Conservation (phyloP, 37 sponge, comb jelly and placozoan species). For the Crambe crambe region DNA sequence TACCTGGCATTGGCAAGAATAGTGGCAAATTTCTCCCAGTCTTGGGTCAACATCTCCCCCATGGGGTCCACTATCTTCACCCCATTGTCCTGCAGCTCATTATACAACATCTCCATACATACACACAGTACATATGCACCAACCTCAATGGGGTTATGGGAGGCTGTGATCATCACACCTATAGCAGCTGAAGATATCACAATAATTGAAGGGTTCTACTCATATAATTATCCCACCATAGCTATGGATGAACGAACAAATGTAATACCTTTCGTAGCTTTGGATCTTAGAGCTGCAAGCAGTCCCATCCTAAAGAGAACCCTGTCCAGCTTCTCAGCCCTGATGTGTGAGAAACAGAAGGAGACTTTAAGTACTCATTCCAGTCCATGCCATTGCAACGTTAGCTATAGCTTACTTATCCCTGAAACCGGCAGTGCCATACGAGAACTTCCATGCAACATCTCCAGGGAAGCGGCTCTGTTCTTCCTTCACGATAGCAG, state of each 20-base stretch:
- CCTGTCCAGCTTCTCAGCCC: constrained; percentile 73
- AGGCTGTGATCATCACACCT: constrained; percentile 96
- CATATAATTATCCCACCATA: too few species aligned
- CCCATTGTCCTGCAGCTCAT: constrained; percentile 83
- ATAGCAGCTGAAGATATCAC: constrained; percentile 62
- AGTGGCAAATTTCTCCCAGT: constrained; percentile 90
- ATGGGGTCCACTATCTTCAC: constrained; percentile 93
- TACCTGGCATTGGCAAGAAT: constrained; percentile 76
- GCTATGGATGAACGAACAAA: not conserved
- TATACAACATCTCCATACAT: not conserved
- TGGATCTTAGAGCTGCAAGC: constrained; percentile 85
- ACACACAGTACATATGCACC: not conserved
- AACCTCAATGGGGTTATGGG: constrained; percentile 94
- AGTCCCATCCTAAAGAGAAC: constrained; percentile 89
- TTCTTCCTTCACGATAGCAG: constrained; percentile 26
- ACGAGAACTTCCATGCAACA: constrained; percentile 51
- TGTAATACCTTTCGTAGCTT: constrained; percentile 42
- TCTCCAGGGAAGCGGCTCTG: constrained; percentile 15
- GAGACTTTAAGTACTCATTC: not conserved
- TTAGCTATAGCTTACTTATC: constrained; percentile 60
- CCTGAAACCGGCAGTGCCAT: constrained; percentile 98
- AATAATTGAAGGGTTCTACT: too few species aligned
- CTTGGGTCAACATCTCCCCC: constrained; percentile 87
- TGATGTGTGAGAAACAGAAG: constrained; percentile 9
- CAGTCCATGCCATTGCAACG: not conserved